These are phyloP conservation scores for Cephonodes hylas DNA, from an alignment of 2,888 invertebrate species.

Conservation along the genomic window DNA sequence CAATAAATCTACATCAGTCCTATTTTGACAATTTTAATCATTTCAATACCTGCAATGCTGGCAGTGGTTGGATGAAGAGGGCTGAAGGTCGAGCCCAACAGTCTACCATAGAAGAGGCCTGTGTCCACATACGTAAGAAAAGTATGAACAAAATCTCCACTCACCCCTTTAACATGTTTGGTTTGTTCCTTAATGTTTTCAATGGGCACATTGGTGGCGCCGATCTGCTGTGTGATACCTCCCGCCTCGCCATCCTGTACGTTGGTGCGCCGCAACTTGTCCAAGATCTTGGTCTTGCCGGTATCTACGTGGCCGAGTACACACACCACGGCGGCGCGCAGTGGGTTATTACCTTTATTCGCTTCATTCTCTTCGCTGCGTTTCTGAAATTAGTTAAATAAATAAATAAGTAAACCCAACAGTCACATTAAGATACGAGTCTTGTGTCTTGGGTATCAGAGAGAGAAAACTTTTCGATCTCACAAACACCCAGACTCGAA, in stretches of 20 bases:
- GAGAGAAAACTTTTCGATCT: no score
- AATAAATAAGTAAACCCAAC: not conserved
- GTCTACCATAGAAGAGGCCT: no score
- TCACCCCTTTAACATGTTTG: slow-evolving; percentile 94
- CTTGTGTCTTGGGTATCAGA: not conserved
- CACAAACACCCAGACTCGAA: no score
- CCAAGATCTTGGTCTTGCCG: slow-evolving; percentile 99
- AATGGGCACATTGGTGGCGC: slow-evolving; percentile 99
- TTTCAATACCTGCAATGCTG: no score
- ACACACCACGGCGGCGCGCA: slow-evolving; percentile 98
- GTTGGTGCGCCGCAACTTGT: slow-evolving; percentile 94
- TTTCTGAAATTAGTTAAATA: slow-evolving; percentile 49
- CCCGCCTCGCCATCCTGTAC: slow-evolving; percentile 98
- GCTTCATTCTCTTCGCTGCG: slow-evolving; percentile 74
- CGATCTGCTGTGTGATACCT: slow-evolving; percentile 99
- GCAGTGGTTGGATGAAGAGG: no score
- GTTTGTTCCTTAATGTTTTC: slow-evolving; percentile 97
- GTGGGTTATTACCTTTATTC: slow-evolving; percentile 67
- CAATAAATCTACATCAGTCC: no score
- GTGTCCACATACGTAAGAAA: no score
- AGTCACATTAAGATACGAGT: not conserved
- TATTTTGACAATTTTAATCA: no score
- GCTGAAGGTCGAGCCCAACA: no score
- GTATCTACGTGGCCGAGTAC: slow-evolving; percentile 99
- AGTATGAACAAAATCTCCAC: slow-evolving; percentile 52